Evolutionary conservation across 2,888 invertebrate genomes (phyloP), one percentile per base, ranked within the genome.

Genomic region (Odontocerum albicorne): DNA sequence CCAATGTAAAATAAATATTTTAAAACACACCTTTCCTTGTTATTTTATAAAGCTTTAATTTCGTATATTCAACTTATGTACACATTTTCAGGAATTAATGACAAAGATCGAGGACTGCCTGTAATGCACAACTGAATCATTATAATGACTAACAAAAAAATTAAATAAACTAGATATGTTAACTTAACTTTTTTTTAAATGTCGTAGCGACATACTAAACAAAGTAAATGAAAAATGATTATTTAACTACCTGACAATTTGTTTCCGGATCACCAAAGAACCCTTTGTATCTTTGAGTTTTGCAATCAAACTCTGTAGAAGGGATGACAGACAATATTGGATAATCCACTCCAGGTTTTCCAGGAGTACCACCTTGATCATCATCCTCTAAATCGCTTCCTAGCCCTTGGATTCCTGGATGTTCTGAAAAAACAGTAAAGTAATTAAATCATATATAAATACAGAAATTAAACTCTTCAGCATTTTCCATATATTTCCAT

Each of bases 261-360:
- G 92, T 90, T 64, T 89, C 88, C 8, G 92, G 88, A 73, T 93
- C 92, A 2, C 92, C 92, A 65, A 92, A 92, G 74, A 92, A 93
- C 55, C 92, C 92, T 66, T 92, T 92, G 71, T 93, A 92, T 17
- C 92, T 78, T 68, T 93, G 92, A 57, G 88, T 83, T 65, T 89
- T 88, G 71, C 92, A 93, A 66, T 84, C 84, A 68, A 92, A 92
- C 61, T 75, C 79, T 0, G 92, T 92, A 55, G 79, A 75, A 0
- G 92, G 92, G 56, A 92, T 92, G 21, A 75, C 79, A 1, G 85
- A 80, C 45, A 89, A 81, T 20, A 83, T 86, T 0, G 92, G 92
- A 71, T 92, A 93, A 72, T 93, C 92, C 4, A 88, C 74, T 6
- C 88, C 89, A 0, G 92, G 86, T 7, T 64, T 65, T 7, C 87